A percentile compares a stretch with the other conserved stretches of the same genome.
These are phyloP conservation scores for Mormyrops boulengeri DNA, from an alignment of 2,797 vertebrate species.

Conservation along the genomic window DNA sequence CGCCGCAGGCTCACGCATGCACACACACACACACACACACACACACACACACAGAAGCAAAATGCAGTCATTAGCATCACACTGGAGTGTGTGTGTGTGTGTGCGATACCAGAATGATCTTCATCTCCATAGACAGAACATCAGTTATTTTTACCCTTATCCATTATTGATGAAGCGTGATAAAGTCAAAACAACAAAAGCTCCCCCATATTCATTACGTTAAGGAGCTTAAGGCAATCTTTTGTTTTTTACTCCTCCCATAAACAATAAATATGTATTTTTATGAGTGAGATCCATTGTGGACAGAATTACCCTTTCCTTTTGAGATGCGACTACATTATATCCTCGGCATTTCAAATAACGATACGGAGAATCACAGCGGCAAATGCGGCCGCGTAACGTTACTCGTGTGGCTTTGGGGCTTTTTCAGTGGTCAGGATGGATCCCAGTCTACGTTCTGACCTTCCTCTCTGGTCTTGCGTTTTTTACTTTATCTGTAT, in stretches of 20 bases:
- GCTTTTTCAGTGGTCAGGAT: neutral
- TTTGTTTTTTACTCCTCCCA: neutral
- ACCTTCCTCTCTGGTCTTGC: neutral
- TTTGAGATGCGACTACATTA: neutral
- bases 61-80: neutral
- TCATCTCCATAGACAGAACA: neutral
- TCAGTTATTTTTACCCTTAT: slow-evolving; percentile 14
- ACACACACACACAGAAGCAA: neutral
- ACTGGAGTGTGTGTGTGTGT: neutral
- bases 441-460: neutral
- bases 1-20: neutral
- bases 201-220: slow-evolving; percentile 5
- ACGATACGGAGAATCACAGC: neutral
- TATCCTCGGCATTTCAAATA: neutral
- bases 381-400: neutral
- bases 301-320: neutral
- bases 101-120: neutral
- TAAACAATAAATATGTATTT: slow-evolving; percentile 14
- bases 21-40: neutral
- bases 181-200: neutral
- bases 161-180: slow-evolving; percentile 20
- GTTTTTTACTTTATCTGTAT: neutral
- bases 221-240: neutral
- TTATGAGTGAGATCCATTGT: neutral
- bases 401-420: no score